Conservation (phyloP, 2,888 invertebrate genomes). For the Anagyrus pseudococci region DNA sequence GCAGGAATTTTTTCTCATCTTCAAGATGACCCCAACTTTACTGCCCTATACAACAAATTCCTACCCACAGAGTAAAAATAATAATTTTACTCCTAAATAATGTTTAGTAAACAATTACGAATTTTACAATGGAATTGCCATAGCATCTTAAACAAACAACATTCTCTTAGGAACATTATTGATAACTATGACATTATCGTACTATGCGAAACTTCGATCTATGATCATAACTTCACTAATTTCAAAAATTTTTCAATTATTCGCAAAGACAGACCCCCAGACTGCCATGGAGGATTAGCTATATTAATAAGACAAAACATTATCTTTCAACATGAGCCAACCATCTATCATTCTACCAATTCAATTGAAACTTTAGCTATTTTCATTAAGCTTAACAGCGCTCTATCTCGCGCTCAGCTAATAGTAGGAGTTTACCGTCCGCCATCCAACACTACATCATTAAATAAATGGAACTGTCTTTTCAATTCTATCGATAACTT, state of each 20-base stretch:
- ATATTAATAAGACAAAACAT: conserved; percentile 11
- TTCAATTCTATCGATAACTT: neutral
- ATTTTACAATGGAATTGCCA: too few species aligned
- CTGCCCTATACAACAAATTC: too few species aligned
- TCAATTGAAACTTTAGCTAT: conserved; percentile 7
- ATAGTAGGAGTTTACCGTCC: neutral
- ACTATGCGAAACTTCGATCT: neutral
- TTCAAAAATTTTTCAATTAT: neutral
- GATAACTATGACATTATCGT: neutral
- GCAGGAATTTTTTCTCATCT: too few species aligned
- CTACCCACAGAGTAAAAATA: too few species aligned
- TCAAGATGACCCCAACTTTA: too few species aligned
- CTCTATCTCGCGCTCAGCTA: neutral
- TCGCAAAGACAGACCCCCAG: neutral
- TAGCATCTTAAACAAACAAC: too few species aligned
- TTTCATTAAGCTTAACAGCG: neutral
- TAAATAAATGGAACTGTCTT: neutral
- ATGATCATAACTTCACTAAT: neutral
- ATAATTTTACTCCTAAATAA: too few species aligned
- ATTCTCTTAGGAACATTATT: neutral
- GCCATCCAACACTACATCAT: neutral
- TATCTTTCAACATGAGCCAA: neutral
- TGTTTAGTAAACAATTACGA: too few species aligned
- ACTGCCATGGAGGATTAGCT: neutral
- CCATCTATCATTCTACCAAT: neutral